Base-by-base conservation (phyloP, 2,797 vertebrate species). In the Fratercula arctica region DNA sequence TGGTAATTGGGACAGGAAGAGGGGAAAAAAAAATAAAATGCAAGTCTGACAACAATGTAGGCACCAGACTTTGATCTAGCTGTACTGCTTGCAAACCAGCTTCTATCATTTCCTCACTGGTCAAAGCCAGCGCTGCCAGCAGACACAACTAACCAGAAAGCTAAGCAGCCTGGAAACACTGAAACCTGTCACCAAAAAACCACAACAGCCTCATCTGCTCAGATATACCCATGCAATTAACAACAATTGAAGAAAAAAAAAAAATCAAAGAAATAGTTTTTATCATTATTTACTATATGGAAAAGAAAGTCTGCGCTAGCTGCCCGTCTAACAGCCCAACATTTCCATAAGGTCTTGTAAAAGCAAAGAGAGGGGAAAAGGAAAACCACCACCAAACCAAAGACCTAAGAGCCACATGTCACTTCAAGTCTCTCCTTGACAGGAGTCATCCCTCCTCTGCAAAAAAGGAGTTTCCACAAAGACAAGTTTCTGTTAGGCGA, bases 211-310 rank as follows among this genome's bases (percentile, higher is more conserved):
- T 68, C n/a, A 45, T 29, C 18, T 66, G 13, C 41, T 69, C 41
- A 76, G 24, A 63, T 76, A 43, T 11, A 76, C 6, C 14, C 5
- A 56, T 9, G 6, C 16, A 76, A n/a, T 26, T 60, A 74, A 68
- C 39, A 74, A 56, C 25, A 94, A 85, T 80, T 2, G 0, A 72
- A 68, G 10, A 28, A 24, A 28, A 51, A 24, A 28, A 51, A 66
- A 33, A 24, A 1, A n/a, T 11, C 1, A n/a, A 28, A 35, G 0
- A 31, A 33, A 17, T 20, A 39, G 3, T n/a, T 46, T 7, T 54
- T 50, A 16, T 48, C 69, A 56, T 26, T 61, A 28, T 57, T 87
- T 63, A 63, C 28, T 48, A 15, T 8, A 25, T 23, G 10, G 64
- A 70, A 56, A 21, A 69, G 23, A 29, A 81, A 78, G 48, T 23